phyloP scores from a whole-genome alignment of 2,888 invertebrate species.

The Luffia ferchaultella region DNA sequence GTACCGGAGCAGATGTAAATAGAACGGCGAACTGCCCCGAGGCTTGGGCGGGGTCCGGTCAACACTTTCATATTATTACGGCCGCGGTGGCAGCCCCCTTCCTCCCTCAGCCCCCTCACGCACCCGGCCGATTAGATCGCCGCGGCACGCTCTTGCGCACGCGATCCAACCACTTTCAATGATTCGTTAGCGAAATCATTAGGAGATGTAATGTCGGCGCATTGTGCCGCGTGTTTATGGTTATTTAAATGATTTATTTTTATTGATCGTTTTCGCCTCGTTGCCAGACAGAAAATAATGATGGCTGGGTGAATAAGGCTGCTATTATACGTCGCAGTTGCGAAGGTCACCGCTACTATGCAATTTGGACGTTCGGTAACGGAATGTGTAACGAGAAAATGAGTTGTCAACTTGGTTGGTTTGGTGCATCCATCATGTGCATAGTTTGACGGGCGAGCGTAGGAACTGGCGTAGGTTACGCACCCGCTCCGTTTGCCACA shows the following conservation, averaged over 20 bases:
- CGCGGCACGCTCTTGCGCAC: constrained; percentile 41
- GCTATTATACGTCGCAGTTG: constrained; percentile 49
- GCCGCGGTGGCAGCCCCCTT: constrained; percentile 43
- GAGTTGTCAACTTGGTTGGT: constrained; percentile 54
- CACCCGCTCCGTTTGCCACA: neutral
- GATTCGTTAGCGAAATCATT: constrained; percentile 67
- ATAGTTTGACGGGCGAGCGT: constrained; percentile 19
- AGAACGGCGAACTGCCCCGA: constrained; percentile 51
- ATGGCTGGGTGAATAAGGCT: constrained; percentile 55
- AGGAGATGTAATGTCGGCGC: constrained; percentile 63
- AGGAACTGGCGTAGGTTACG: constrained; percentile 11
- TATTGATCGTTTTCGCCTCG: constrained; percentile 67
- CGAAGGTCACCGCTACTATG: constrained; percentile 55
- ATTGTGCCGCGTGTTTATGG: constrained; percentile 65
- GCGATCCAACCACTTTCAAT: constrained; percentile 63
- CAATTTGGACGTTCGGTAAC: constrained; percentile 58
- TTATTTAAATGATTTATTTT: constrained; percentile 68
- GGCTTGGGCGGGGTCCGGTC: constrained; percentile 62
- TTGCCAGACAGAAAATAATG: constrained; percentile 65
- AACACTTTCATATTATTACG: constrained; percentile 65
- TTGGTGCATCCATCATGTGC: constrained; percentile 42
- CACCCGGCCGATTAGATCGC: constrained; percentile 25
- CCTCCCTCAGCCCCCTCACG: constrained; percentile 22
- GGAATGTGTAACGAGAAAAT: constrained; percentile 57
- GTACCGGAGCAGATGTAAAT: constrained; percentile 62